Base-by-base conservation (phyloP, 2,113 vertebrate species). In the Aegotheles bennettii region DNA sequence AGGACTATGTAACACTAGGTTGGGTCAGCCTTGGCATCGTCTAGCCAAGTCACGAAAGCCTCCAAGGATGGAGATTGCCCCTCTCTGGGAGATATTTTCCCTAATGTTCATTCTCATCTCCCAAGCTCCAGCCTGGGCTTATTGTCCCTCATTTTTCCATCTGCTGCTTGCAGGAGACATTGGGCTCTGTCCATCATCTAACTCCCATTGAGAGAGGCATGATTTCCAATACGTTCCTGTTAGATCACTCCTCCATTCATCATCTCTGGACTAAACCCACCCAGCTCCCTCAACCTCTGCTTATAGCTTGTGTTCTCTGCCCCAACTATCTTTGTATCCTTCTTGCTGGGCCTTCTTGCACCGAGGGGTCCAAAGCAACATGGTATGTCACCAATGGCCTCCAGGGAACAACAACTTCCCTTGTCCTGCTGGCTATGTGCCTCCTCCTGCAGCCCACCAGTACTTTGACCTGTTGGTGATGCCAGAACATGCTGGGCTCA, bases 251-350 rank as follows among this genome's bases (percentile, higher is more conserved):
- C 2, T 77, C 47, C 7, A 3, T 24, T 80, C 40, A 50, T 40
- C 24, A 0, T 28, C 13, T 78, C 38, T 25, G 10, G 33, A 10
- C 29, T 70, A 79, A 71, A 59, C 15, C 11, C 53, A 56, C 23
- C 13, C 31, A 70, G 3, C 10, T 84, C n/a, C 35, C 29, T 53
- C 65, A 67, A 2, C 42, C 16, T 77, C 64, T 36, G 11, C 25
- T 67, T 8, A 7, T 16, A 35, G 60, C 24, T 43, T 0, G 0
- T 47, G 10, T 0, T 0, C 40, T 64, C 48, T 73, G 18, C 26
- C 45, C 28, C 2, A 3, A 10, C 35, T 31, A 4, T 35, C 73
- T 59, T 16, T 12, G 6, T 16, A 23, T 23, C 19, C 11, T 19
- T 78, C 38, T 45, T 11, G 13, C 36, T 29, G 54, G 26, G n/a